phyloP scores from a whole-genome alignment of 2,888 invertebrate species.

The Spatulosminthurus flaviceps region DNA sequence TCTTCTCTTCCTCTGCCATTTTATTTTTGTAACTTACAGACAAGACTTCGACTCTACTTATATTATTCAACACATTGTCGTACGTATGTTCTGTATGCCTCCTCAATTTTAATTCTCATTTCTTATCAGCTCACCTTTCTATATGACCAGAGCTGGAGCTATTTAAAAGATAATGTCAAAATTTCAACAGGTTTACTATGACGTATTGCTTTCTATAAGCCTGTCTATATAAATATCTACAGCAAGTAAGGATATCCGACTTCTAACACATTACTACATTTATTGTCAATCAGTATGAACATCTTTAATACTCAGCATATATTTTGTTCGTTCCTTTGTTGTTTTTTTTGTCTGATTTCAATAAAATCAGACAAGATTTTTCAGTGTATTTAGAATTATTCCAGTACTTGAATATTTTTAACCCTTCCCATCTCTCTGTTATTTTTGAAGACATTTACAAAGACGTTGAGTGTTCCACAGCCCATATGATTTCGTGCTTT shows the following conservation, averaged over 20 bases:
- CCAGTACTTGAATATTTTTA: not conserved
- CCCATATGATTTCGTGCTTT: too few relatives aligned
- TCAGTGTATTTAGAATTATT: not conserved
- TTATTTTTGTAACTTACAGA: constrained; percentile 1
- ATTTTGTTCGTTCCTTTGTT: constrained; percentile 1
- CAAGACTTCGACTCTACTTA: not conserved
- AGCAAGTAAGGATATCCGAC: not conserved
- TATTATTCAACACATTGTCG: not conserved
- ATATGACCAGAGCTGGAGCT: too few relatives aligned
- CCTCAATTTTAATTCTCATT: too few relatives aligned
- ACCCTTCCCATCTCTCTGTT: not conserved
- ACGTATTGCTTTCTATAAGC: not conserved
- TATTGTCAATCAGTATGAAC: not conserved
- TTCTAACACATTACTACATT: not conserved
- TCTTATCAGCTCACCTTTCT: too few relatives aligned
- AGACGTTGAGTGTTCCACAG: too few relatives aligned
- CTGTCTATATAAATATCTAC: too few relatives aligned
- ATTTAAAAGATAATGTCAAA: too few relatives aligned
- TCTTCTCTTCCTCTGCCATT: not conserved
- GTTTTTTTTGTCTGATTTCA: not conserved
- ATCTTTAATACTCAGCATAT: not conserved
- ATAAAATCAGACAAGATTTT: not conserved
- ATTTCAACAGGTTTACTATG: too few relatives aligned
- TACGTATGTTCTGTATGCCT: too few relatives aligned
- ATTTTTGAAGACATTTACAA: too few relatives aligned